Base-by-base conservation (phyloP, 2,888 invertebrate species). In the Sabatieria punctata region DNA sequence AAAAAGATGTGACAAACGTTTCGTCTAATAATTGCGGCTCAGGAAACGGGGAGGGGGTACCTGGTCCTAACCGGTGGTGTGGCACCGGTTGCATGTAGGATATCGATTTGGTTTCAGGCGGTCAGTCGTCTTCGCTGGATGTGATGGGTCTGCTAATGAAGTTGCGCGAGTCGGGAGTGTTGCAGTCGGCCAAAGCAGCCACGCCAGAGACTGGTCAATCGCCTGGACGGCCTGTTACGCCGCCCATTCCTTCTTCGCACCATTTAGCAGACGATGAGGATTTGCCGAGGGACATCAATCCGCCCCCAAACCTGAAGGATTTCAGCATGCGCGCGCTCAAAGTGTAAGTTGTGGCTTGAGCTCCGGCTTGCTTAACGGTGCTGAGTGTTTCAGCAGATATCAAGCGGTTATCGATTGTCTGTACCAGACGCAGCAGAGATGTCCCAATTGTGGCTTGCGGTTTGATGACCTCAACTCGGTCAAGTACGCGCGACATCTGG, bases 401-500 rank as follows among this genome's bases (percentile, higher is more conserved):
- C 71, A 77, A 0, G 78, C 74, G 0, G 72, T 85, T 13, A 77
- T 85, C 15, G 61, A 74, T 1, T 67, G 69, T 6, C 69, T 91
- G 23, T 89, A 85, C 68, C 77, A 49, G 23, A 52, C 53, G 78
- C 41, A 84, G n/a, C 37, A 82, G 15, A 93, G 91, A 65, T 99
- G 97, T 71, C 82, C 85, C 53, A 85, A 86, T 44, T 97, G 97
- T 70, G 95, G 95, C 27, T 78, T 85, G 50, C 76, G 93, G 40
- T 93, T 95, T 70, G 81, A 84, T 15, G 41, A 51, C 23, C 26
- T 45, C 25, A 42, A 43, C 35, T 40, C 82, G 8, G 80, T 81
- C 55, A 78, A 82, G 52, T 97, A 93, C 69, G 61, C 69, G 59
- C 84, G 85, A 65, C 97, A 99, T 71, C 75, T 95, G 50, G 95